phyloP scores from a whole-genome alignment of 2,113 vertebrate genomes.

The Romanogobio albipinnatus region DNA sequence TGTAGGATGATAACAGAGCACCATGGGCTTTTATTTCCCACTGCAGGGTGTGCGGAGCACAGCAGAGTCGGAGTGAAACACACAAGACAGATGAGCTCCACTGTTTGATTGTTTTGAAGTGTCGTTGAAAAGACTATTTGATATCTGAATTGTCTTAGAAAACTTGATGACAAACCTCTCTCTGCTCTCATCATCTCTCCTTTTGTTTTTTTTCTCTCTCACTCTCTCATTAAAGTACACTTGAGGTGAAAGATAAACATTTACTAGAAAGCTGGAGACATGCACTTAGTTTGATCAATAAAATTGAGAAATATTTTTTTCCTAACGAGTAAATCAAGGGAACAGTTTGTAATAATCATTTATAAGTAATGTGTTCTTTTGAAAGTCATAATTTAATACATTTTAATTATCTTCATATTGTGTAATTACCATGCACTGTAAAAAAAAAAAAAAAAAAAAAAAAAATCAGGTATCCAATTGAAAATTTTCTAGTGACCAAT shows the following conservation, averaged over 20 bases:
- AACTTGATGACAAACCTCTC: constrained; percentile 30
- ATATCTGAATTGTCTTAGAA: constrained; percentile 30
- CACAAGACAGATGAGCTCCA: constrained; percentile 21
- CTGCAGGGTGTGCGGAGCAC: background rate
- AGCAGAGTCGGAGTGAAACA: background rate
- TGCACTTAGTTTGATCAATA: background rate
- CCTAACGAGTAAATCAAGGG: background rate
- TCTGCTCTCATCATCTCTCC: background rate
- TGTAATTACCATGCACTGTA: background rate
- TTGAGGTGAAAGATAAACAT: background rate
- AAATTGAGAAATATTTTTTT: background rate
- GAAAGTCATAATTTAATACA: background rate
- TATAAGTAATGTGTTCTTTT: background rate
- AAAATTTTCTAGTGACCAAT: too few relatives aligned
- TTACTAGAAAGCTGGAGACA: background rate
- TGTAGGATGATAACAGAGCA: background rate
- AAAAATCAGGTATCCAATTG: too few relatives aligned
- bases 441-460: too few relatives aligned
- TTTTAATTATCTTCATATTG: background rate
- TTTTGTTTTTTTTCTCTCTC: background rate
- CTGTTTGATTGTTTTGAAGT: constrained; percentile 41
- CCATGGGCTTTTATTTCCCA: constrained; percentile 10
- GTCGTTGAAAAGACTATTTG: constrained; percentile 29
- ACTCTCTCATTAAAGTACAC: background rate
- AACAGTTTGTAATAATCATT: background rate